Conservation (phyloP, 2,888 invertebrate species). For the Phyllotreta striolata region DNA sequence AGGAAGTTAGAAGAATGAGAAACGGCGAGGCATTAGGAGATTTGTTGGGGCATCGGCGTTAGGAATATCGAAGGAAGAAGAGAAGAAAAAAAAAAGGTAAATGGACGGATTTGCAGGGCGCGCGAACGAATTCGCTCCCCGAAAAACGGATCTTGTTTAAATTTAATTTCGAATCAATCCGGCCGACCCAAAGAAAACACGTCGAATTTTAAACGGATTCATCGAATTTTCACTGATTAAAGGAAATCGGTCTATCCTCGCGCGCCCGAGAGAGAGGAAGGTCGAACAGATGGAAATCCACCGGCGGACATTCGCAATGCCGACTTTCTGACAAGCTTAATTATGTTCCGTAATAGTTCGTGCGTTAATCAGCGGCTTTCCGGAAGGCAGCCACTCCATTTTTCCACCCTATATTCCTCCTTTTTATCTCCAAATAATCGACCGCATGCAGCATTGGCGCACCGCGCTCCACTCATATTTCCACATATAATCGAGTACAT, state of each 20-base stretch:
- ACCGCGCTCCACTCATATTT: background rate
- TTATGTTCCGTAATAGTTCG: constrained; percentile 36
- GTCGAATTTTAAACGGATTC: too few species aligned
- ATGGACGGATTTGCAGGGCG: too few species aligned
- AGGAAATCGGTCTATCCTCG: constrained; percentile 27
- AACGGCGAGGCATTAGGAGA: constrained; percentile 24
- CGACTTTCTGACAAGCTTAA: constrained; percentile 40
- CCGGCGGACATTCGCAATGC: constrained; percentile 34
- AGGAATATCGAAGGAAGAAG: constrained; percentile 23
- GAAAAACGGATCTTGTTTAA: too few species aligned
- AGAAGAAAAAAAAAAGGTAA: background rate
- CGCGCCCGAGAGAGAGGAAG: constrained; percentile 15
- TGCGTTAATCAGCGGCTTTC: constrained; percentile 34
- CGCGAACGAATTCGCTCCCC: too few species aligned
- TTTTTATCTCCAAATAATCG: constrained; percentile 4
- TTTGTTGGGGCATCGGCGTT: constrained; percentile 27
- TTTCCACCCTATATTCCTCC: constrained; percentile 19
- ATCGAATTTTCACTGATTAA: constrained; percentile 4
- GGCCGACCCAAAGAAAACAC: too few species aligned
- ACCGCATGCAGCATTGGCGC: background rate
- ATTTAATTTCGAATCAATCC: too few species aligned
- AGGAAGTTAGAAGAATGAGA: constrained; percentile 27
- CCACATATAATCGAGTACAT: too few species aligned
- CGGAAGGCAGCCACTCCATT: constrained; percentile 16
- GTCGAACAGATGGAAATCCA: constrained; percentile 24